Evolutionary conservation across 2,113 vertebrate species (phyloP).

Genomic region (Numenius arquata): DNA sequence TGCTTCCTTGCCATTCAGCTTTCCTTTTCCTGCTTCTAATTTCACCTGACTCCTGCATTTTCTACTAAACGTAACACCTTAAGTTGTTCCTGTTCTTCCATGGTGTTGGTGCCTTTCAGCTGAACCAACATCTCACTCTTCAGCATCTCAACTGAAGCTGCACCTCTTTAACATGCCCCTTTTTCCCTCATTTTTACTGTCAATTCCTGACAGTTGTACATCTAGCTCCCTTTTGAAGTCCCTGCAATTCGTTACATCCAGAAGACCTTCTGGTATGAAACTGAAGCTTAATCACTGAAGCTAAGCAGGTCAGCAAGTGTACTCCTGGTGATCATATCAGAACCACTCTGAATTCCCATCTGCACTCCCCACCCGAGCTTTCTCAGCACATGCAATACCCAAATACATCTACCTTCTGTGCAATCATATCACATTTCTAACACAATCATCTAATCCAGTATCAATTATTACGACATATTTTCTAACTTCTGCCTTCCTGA

Average conservation of each 20-base stretch:
- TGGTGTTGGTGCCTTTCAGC: neutral
- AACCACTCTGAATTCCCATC: neutral
- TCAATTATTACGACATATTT: neutral
- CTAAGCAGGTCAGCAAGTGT: neutral
- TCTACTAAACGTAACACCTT: neutral
- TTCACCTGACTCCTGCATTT: neutral
- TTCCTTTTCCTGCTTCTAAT: neutral
- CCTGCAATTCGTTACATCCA: neutral
- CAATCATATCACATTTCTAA: neutral
- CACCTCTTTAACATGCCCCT: neutral
- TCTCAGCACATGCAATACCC: neutral
- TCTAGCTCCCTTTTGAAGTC: neutral
- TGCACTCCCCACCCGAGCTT: neutral
- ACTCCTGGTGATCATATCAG: neutral
- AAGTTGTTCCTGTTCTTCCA: neutral
- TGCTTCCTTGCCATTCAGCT: neutral
- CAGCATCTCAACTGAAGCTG: neutral
- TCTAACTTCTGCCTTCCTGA: neutral
- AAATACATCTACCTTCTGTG: neutral
- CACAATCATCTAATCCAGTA: neutral
- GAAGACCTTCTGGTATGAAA: neutral
- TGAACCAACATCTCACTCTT: neutral
- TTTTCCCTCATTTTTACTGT: neutral
- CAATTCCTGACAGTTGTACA: neutral
- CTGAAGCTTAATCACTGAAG: neutral